Conservation (phyloP, 2,888 invertebrate species). For the Spilosoma lubricipeda region DNA sequence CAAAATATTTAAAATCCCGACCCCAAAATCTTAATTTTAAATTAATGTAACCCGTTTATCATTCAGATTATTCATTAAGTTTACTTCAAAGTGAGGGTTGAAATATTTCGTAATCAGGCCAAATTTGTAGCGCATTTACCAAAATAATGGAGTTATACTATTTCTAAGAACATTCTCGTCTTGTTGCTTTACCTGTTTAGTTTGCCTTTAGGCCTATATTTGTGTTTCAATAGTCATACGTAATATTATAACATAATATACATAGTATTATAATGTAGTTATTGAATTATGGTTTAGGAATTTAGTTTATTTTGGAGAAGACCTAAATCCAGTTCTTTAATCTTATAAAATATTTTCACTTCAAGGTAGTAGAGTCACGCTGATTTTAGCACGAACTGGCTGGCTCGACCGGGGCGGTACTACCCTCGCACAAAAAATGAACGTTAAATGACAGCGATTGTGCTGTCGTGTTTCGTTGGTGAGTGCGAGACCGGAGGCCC, state of each 20-base stretch:
- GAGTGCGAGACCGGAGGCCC: no score
- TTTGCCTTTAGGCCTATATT: not conserved
- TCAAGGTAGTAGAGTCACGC: no score
- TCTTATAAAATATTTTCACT: no score
- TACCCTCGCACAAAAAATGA: no score
- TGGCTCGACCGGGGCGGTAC: no score
- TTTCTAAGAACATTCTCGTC: conserved; percentile 5
- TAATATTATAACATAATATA: not conserved
- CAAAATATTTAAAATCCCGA: not conserved
- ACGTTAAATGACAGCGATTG: no score
- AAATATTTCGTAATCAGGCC: conserved; percentile 10
- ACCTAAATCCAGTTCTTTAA: not conserved
- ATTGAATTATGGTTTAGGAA: not conserved
- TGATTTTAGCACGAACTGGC: no score
- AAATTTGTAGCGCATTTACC: not conserved
- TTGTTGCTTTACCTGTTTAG: not conserved
- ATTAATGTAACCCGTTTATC: conserved; percentile 14
- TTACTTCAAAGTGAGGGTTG: conserved; percentile 21
- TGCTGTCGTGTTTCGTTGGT: no score
- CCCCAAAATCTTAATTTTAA: conserved; percentile 14
- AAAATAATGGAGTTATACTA: conserved; percentile 9
- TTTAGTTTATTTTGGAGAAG: not conserved
- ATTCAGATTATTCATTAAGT: conserved; percentile 25
- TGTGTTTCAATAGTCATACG: not conserved
- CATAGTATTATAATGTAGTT: not conserved